Evolutionary conservation across 1,140 invertebrate species (phyloP).

Genomic region (Paraescarpia echinospica): DNA sequence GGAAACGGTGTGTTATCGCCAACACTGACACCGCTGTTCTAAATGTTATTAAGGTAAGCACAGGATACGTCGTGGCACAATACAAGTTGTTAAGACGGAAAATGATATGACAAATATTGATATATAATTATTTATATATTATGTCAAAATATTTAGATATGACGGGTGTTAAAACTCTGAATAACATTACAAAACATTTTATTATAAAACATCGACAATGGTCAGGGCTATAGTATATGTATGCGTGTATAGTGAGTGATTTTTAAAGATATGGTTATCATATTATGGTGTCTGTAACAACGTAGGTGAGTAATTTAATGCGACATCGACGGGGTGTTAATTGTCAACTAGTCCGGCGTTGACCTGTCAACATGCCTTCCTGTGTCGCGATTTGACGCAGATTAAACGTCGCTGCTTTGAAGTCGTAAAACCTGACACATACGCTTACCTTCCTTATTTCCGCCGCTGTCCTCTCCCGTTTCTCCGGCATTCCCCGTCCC

Average conservation of each 20-base stretch:
- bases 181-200: neutral
- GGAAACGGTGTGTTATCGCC: neutral
- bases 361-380: no score
- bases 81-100: neutral
- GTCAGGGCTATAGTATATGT: neutral
- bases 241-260: neutral
- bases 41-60: neutral
- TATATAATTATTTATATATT: neutral
- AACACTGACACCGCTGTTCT: neutral
- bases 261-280: neutral
- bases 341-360: neutral
- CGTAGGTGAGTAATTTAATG: neutral
- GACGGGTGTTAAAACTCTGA: no score
- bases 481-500: neutral
- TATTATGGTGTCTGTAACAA: no score
- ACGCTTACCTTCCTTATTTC: constrained; percentile 15
- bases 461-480: constrained; percentile 10
- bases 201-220: neutral
- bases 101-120: neutral
- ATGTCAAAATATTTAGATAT: neutral
- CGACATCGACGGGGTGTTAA: neutral
- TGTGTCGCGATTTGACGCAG: neutral
- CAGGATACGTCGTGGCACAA: neutral
- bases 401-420: neutral
- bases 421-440: neutral